Base-by-base conservation (phyloP, 2,113 vertebrate species). In the Pyxicephalus adspersus region DNA sequence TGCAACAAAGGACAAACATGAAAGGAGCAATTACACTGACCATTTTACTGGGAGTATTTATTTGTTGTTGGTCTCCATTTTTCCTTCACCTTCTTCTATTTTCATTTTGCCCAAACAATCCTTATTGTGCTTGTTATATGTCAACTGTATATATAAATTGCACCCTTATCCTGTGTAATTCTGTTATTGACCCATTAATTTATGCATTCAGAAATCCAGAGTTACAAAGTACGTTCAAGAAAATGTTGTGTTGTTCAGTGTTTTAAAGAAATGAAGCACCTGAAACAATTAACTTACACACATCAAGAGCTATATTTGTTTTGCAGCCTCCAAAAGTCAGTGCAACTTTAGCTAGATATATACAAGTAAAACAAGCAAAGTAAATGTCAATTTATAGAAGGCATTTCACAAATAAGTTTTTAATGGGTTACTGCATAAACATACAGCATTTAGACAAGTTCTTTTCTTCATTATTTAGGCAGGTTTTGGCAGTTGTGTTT, bases 11-110 rank as follows among this genome's bases (percentile, higher is more conserved):
- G 83, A 84, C 89, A 34, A 95, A 93, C 84, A 92, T 92, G 89
- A 95, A 91, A 88, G 98, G 96, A 5, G 94, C 94, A 0, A 86
- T 98, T 76, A 99, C 97, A 0, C 83, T 99, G 67, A 98, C 97
- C 18, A 94, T 98, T 78, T 91, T 99, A 25, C 94, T 98, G 1
- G 98, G 97, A 4, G 93, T 95, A 23, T 97, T 99, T 63, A 89
- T 97, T 80, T 92, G 93, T 55, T 98, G 98, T 54, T 99, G 98
- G 96, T 92, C 94, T 0, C 98, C 98, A 0, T 98, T 99, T 83
- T 92, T 95, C 80, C 89, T 97, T 23, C 98, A 99, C 80, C 90
- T 98, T 2, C 87, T 97, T 71, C 89, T 99, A 80, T 92, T 95
- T 71, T 92, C 89, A 52, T 91, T 95, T 89, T 99, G 97, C 78